These are phyloP conservation scores for Aphis gossypii DNA, from an alignment of 1,140 invertebrate species.

Conservation along the genomic window DNA sequence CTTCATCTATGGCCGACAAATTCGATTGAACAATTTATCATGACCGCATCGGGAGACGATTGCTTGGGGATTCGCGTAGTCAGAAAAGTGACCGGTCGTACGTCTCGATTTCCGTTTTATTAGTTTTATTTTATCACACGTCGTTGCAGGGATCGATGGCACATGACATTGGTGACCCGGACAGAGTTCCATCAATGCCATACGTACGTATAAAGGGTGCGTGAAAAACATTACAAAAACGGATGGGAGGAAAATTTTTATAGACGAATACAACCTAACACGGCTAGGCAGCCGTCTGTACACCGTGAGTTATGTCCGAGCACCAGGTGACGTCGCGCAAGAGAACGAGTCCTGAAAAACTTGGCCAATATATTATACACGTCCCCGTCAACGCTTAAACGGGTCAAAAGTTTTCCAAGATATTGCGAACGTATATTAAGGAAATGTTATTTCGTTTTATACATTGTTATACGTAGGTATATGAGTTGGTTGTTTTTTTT, in stretches of 20 bases:
- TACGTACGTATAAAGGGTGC: not conserved
- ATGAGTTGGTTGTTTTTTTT: not conserved
- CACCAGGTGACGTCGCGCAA: conserved; percentile 47
- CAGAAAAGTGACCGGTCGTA: not conserved
- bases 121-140: conserved; percentile 33
- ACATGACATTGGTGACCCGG: not conserved
- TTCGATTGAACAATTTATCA: conserved; percentile 19
- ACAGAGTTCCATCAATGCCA: conserved; percentile 32
- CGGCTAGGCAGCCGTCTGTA: not conserved
- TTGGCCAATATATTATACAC: conserved; percentile 37
- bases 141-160: not conserved
- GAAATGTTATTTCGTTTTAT: not conserved
- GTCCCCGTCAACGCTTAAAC: not conserved
- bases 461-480: not conserved
- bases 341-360: not conserved
- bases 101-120: conserved; percentile 42
- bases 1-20: not conserved
- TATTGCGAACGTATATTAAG: not conserved
- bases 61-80: not conserved
- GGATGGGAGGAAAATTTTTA: no score
- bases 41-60: not conserved
- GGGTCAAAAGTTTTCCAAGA: conserved; percentile 48
- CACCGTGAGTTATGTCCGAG: conserved; percentile 47
- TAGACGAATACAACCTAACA: not conserved
- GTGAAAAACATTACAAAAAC: not conserved